Base-by-base conservation (phyloP, 1,140 invertebrate species). In the Drosophila tsacasi region DNA sequence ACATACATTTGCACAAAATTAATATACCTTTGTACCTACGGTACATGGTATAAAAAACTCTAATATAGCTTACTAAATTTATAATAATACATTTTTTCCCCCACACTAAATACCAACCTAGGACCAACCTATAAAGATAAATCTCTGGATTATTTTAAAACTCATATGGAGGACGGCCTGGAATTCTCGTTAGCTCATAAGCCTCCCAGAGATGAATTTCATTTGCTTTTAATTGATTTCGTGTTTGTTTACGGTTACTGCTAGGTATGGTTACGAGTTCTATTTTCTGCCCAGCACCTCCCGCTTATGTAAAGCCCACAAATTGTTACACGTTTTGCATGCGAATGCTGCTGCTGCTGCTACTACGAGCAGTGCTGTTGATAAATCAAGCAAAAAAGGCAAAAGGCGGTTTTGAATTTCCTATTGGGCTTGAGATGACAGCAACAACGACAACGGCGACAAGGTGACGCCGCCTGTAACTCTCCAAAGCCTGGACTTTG, bases 321-420 rank as follows among this genome's bases (percentile, higher is more conserved):
- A 89, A 78, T 64, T 73, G 52, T 77, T 83, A 87, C 83, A 89
- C 83, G 84, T 86, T 86, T 89, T 67, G 76, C 80, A 89, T 89
- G 76, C 21, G 72, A 89, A 89, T 83, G 64, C 23, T 66, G 58
- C 37, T 62, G 32, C 30, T 64, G 32, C 30, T 64, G 54, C 55
- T 66, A 32, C 44, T 42, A n/a, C n/a, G n/a, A n/a, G n/a, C n/a
- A 10, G 17, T 44, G 23, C 40, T 54, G 46, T 67, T 79, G 78
- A 85, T 87, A 86, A 79, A 87, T 76, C 69, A 82, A 42, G 67
- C 65, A 49, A 71, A 82, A 49, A 71, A 86, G 78, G 64, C 75
- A 49, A 37, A 37, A 39, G 54, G 32, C 21, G 83, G 83, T 86
- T 82, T 85, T 81, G 40, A 86, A 82, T 85, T 85, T 85, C 82